Evolutionary conservation across 2,113 vertebrate genomes (phyloP).

Genomic region (Suncus etruscus): DNA sequence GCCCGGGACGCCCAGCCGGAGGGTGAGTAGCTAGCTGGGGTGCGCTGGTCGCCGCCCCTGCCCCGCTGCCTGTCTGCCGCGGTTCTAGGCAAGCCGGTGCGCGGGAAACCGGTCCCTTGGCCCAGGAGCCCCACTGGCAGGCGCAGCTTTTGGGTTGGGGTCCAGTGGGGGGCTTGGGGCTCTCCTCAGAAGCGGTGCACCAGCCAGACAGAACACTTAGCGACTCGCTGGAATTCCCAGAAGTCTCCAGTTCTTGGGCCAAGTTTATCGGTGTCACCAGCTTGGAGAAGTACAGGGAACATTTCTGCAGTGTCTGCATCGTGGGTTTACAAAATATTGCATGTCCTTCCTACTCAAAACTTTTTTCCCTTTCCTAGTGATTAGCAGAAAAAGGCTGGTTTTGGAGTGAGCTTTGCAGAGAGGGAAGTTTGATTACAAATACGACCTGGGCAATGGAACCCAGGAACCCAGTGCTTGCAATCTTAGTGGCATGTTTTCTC

Average conservation of each 20-base stretch:
- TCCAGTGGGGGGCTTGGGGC: no score
- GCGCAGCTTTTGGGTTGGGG: neutral
- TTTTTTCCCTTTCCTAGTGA: neutral
- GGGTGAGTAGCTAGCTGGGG: slow-evolving; percentile 79
- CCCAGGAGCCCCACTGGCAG: neutral
- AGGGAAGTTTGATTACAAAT: neutral
- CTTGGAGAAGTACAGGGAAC: slow-evolving; percentile 9
- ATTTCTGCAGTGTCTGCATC: slow-evolving; percentile 11
- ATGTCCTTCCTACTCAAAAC: neutral
- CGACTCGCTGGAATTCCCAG: slow-evolving; percentile 59
- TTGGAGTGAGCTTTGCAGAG: neutral
- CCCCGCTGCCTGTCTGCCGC: neutral
- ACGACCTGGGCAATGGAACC: neutral
- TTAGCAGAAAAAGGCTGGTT: neutral
- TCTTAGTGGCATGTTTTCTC: no score
- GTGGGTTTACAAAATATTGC: neutral
- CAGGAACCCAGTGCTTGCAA: neutral
- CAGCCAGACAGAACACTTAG: neutral
- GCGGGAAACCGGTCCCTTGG: neutral
- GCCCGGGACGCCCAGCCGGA: slow-evolving; percentile 78
- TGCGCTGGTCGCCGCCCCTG: rapidly evolving
- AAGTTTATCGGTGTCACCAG: neutral
- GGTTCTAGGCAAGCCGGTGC: neutral
- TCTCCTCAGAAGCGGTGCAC: no score
- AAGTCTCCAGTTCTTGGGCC: slow-evolving; percentile 44